These are phyloP conservation scores for Brachirus orientalis DNA, from an alignment of 2,113 vertebrate species.

Conservation along the genomic window DNA sequence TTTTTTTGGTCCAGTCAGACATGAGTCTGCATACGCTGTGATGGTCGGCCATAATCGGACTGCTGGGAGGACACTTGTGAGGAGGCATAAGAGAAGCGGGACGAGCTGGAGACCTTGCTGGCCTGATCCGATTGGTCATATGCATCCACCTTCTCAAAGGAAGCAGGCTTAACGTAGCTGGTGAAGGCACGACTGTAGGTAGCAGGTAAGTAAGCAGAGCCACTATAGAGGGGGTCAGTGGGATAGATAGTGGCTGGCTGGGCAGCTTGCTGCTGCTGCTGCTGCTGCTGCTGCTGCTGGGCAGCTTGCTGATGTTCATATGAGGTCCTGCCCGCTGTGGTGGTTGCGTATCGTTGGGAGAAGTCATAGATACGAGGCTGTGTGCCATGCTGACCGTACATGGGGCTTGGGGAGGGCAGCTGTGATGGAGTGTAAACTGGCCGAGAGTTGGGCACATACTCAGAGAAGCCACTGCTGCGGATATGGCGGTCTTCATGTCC, in stretches of 20 bases:
- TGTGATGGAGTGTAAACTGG: slow-evolving; percentile 83
- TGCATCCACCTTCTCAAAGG: slow-evolving; percentile 86
- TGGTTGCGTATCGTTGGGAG: slow-evolving; percentile 82
- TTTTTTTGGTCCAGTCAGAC: slow-evolving; percentile 80
- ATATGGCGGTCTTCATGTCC: slow-evolving; percentile 86
- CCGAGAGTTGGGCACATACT: slow-evolving; percentile 82
- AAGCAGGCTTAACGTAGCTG: slow-evolving; percentile 86
- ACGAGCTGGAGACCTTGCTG: slow-evolving; percentile 84
- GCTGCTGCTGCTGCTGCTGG: slow-evolving; percentile 75
- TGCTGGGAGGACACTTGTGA: slow-evolving; percentile 86
- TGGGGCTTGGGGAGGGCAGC: slow-evolving; percentile 78
- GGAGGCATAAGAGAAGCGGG: slow-evolving; percentile 88
- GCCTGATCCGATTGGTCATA: slow-evolving; percentile 85
- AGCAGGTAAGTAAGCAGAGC: slow-evolving; percentile 85
- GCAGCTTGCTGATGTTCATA: slow-evolving; percentile 83
- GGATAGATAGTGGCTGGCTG: slow-evolving; percentile 78
- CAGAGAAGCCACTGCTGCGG: slow-evolving; percentile 83
- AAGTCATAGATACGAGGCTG: slow-evolving; percentile 87
- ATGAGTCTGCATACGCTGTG: slow-evolving; percentile 93
- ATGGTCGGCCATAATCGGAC: slow-evolving; percentile 85
- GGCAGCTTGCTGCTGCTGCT: slow-evolving; percentile 67
- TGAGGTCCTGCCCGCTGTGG: slow-evolving; percentile 74
- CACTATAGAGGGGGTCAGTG: slow-evolving; percentile 81
- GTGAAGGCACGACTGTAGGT: slow-evolving; percentile 89
- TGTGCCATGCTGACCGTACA: slow-evolving; percentile 79